phyloP scores from a whole-genome alignment of 2,797 vertebrate genomes.

The Sebastes kiyomatsui region DNA sequence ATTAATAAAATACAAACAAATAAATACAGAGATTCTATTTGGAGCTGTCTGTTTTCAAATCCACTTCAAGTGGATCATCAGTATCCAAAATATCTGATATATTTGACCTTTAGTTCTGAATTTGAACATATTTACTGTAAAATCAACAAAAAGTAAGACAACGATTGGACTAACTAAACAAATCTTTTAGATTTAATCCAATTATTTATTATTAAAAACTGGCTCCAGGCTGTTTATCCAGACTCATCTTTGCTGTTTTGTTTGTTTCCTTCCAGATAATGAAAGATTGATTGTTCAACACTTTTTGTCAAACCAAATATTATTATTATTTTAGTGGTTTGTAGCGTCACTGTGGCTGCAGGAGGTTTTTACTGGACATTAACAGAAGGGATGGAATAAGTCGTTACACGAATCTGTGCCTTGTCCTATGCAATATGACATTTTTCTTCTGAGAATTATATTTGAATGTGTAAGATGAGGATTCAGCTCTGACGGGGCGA shows the following conservation, averaged over 20 bases:
- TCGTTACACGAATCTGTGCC: slow-evolving; percentile 89
- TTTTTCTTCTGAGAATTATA: slow-evolving; percentile 65
- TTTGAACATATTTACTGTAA: neutral
- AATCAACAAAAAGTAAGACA: neutral
- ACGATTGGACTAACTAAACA: neutral
- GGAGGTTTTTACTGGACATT: neutral
- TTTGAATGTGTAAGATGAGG: slow-evolving; percentile 73
- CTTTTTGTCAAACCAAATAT: slow-evolving; percentile 13
- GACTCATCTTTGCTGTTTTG: neutral
- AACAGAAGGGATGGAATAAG: neutral
- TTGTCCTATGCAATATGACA: slow-evolving; percentile 92
- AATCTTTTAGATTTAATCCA: neutral
- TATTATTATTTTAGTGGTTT: neutral
- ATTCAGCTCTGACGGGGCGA: slow-evolving; percentile 78
- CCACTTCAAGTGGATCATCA: too few relatives aligned
- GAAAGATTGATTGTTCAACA: neutral
- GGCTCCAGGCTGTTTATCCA: neutral
- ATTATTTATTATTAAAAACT: neutral
- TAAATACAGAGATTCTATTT: neutral
- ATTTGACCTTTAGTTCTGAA: neutral
- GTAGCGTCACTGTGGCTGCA: neutral
- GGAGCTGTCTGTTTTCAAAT: neutral
- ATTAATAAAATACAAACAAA: neutral
- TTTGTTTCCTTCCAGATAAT: neutral
- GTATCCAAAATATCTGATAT: neutral